Conservation (phyloP, 2,797 vertebrate genomes). For the Melanotaenia parkinsoni region DNA sequence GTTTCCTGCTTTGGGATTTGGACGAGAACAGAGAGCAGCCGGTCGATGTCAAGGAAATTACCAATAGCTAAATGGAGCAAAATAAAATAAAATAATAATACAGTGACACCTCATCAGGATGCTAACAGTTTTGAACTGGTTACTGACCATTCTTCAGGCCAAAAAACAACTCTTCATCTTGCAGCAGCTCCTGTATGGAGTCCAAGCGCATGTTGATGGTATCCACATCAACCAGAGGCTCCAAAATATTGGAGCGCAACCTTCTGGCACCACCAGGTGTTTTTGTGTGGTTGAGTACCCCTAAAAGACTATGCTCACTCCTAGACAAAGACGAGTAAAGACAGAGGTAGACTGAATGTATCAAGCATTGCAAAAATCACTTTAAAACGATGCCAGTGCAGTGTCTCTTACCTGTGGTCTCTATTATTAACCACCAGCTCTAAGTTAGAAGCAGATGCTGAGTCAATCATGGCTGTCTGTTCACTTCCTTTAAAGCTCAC, state of each 20-base stretch:
- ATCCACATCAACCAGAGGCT: constrained; percentile 90
- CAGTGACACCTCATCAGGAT: constrained; percentile 9
- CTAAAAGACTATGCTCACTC: constrained; percentile 91
- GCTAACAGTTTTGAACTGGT: background rate
- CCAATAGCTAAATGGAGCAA: constrained; percentile 85
- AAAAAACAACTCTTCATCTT: constrained; percentile 94
- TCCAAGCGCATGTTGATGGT: constrained; percentile 94
- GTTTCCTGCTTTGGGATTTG: constrained; percentile 98
- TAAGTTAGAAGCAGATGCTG: constrained; percentile 91
- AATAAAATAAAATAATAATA: constrained; percentile 10
- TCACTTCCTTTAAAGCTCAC: constrained; percentile 95
- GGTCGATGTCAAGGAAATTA: constrained; percentile 95
- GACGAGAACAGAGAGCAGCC: constrained; percentile 94
- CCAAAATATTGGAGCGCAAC: constrained; percentile 94
- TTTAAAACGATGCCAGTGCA: background rate
- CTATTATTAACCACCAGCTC: constrained; percentile 94
- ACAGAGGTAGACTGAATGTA: constrained; percentile 25
- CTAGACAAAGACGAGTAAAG: constrained; percentile 72
- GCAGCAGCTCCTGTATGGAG: constrained; percentile 91
- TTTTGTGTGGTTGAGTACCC: constrained; percentile 94
- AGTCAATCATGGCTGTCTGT: constrained; percentile 97
- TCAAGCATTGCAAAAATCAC: background rate
- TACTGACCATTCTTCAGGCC: constrained; percentile 90
- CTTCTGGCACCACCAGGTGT: constrained; percentile 92
- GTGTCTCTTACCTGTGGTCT: constrained; percentile 87